phyloP scores from a whole-genome alignment of 1,140 invertebrate species.

The Reticulitermes speratus region DNA sequence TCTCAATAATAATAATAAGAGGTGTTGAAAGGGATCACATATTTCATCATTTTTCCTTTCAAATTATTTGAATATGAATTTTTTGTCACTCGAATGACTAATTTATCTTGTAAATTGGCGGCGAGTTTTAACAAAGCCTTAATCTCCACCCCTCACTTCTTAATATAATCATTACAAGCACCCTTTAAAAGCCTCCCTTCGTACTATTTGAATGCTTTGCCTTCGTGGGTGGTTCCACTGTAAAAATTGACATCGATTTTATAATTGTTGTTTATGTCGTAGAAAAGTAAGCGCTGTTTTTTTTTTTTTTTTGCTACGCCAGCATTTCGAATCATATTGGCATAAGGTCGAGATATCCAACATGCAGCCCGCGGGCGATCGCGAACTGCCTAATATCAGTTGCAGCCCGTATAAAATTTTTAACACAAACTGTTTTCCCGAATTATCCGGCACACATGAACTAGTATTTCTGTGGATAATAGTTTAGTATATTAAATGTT shows the following conservation, averaged over 20 bases:
- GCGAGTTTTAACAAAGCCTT: background rate
- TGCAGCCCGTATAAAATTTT: too few species aligned
- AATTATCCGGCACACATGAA: too few species aligned
- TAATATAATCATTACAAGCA: background rate
- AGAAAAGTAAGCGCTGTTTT: too few species aligned
- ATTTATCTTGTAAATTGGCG: background rate
- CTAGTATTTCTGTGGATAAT: too few species aligned
- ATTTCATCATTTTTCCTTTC: conserved; percentile 1
- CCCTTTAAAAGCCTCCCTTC: background rate
- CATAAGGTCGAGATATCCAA: too few species aligned
- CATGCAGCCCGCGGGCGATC: too few species aligned
- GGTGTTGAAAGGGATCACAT: background rate
- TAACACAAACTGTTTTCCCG: too few species aligned
- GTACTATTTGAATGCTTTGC: background rate
- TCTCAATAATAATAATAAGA: background rate
- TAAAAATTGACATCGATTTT: background rate
- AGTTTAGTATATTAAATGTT: too few species aligned
- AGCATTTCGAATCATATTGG: too few species aligned
- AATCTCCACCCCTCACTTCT: background rate
- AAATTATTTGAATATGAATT: background rate
- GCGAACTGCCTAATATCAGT: too few species aligned
- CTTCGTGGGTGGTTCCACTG: background rate
- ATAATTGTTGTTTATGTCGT: background rate
- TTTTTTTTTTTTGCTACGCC: too few species aligned
- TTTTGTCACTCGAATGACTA: background rate